Evolutionary conservation across 1,140 invertebrate genomes (phyloP), one percentile per base, ranked within the genome.

Genomic region (Lucilia sericata): DNA sequence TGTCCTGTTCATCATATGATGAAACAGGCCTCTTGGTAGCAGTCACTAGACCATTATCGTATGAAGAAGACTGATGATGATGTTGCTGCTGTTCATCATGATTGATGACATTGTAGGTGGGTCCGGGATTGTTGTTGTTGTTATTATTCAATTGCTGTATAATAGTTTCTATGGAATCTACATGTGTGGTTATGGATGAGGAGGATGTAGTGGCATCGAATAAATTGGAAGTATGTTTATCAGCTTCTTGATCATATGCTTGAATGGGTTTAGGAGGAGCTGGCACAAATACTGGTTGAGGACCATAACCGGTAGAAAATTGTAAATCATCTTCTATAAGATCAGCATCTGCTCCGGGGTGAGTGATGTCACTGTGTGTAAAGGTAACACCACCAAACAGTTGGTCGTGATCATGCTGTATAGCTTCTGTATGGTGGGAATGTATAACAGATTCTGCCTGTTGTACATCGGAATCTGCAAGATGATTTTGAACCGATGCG

Each of bases 81-180:
- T 4, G 85, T 70, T 49, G 84, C 82, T 21, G 82, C 65, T 90
- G 87, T 25, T 70, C n/a, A 70, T 70, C n/a, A 21, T 47, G 76
- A 65, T 84, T 88, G 2, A 89, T 88, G 19, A 90, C 88, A 75
- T 89, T 90, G 84, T 91, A 91, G 75, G 87, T 88, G 65, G 90
- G 90, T 0, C 90, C 90, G 19, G 92, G 92, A 83, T 91, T 92
- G 3, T 55, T 82, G n/a, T 55, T 82, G n/a, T 92, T 93, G 65
- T 70, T 70, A 21, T 94, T 93, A 86, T 95, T 95, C 17, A 95
- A 87, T 88, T 95, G 94, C 47, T 94, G 93, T 83, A 95, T 94
- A 12, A 95, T 95, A 25, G 92, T 93, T 81, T 93, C 90, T 82
- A 94, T 93, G 5, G 93, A 93, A 25, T 93, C 92, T 9, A 93